Evolutionary conservation across 2,113 vertebrate genomes (phyloP), one percentile per base, ranked within the genome.

Genomic region (Raja brachyura): DNA sequence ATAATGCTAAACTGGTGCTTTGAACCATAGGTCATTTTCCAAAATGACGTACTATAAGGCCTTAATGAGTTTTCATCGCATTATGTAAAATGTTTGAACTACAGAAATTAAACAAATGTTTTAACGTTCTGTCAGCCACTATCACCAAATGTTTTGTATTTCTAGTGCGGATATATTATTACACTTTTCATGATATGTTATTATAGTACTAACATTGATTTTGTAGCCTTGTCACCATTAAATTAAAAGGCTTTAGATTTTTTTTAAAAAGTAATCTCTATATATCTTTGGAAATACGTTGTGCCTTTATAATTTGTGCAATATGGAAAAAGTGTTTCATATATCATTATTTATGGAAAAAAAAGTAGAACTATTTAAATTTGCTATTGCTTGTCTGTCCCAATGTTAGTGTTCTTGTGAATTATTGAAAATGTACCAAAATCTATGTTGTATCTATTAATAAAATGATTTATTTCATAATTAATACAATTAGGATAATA

Each of bases 1-100:
- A 73, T 92, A 92, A 25, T 70, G 68, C 13, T 61, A 73, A 59
- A 73, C 20, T 74, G 20, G 68, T 92, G 90, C 68, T 92, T 73
- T 92, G 59, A 14, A 74, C 73, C 78, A 33, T 22, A 68, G 9
- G 61, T 88, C 83, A 18, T 63, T 18, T 8, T 88, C 63, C 59
- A 88, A 39, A 74, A 92, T 73, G 70, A 92, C 66, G 73, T 63
- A 90, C 31, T 18, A 48, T 73, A 20, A 28, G 68, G 68, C 90
- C 90, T 92, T 92, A 70, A 90, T 59, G 20, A 85, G 54, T 85
- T 20, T 10, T 16, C 48, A 39, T 25, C 54, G 66, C 54, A 54
- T 28, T 28, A 73, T 73, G 66, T 92, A 92, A 92, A 54, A 92
- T 92, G 33, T 48, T 73, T 88, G 59, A 88, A 88, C 31, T 88